Percentiles rank a stretch among this genome's conserved stretches.
phyloP scores from a whole-genome alignment of 2,113 vertebrate genomes.

The Cichladusa arquata region DNA sequence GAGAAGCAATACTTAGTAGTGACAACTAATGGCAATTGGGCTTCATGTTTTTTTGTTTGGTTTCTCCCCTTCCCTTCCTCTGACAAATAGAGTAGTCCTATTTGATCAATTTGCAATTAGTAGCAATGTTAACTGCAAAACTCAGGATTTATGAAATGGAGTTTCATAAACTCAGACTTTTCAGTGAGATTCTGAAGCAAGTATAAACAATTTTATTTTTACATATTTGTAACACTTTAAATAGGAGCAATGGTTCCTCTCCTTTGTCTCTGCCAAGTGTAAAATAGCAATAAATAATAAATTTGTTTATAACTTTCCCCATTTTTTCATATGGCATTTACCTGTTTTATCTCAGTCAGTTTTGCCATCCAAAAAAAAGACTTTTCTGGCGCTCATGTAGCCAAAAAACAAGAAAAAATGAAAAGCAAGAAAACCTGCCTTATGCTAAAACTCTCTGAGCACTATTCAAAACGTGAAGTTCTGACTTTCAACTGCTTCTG shows the following conservation, averaged over 20 bases:
- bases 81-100: not conserved
- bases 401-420: not conserved
- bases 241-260: not conserved
- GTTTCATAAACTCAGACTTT: not conserved
- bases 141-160: not conserved
- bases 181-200: not conserved
- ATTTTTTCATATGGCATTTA: not conserved
- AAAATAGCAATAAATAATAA: not conserved
- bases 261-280: not conserved
- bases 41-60: not conserved
- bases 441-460: not conserved
- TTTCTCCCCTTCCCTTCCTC: not conserved
- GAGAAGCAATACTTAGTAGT: not conserved
- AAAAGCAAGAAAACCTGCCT: not conserved
- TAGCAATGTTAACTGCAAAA: not conserved
- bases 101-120: not conserved
- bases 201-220: not conserved
- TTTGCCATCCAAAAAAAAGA: not conserved
- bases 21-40: not conserved
- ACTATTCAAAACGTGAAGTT: not conserved
- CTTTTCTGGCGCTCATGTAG: not conserved
- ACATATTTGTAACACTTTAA: not conserved
- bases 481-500: not conserved
- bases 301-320: accelerated
- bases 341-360: not conserved